Conservation (phyloP, 2,797 vertebrate species). For the Silurus aristotelis region DNA sequence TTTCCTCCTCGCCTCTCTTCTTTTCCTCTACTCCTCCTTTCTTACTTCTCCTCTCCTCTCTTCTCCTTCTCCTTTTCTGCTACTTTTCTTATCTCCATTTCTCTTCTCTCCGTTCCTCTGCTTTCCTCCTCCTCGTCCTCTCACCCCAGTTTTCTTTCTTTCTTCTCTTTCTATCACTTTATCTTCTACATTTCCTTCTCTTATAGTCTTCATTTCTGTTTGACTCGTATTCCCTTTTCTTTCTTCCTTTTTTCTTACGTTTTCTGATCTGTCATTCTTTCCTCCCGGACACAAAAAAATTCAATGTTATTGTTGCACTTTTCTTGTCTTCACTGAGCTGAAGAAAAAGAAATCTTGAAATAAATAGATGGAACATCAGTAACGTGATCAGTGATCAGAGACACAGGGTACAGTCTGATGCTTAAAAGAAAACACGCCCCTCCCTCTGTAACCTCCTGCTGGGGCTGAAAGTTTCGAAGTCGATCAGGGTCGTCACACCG, state of each 20-base stretch:
- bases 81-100: not conserved
- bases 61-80: not conserved
- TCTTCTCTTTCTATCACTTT: not conserved
- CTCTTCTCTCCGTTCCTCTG: not conserved
- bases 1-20: too few species aligned
- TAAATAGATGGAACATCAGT: slow-evolving; percentile 56
- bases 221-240: not conserved
- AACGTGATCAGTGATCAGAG: not conserved
- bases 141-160: not conserved
- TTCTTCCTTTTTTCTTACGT: not conserved
- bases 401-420: not conserved
- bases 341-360: not conserved
- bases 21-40: not conserved
- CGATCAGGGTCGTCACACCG: slow-evolving; percentile 49
- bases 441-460: not conserved
- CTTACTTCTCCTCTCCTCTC: not conserved
- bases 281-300: too few species aligned
- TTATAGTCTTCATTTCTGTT: too few species aligned
- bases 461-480: slow-evolving; percentile 39
- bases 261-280: not conserved
- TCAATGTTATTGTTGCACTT: not conserved
- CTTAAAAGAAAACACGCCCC: not conserved
- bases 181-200: not conserved
- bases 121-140: not conserved
- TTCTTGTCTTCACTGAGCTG: not conserved